Percentiles rank a stretch among this genome's conserved stretches.
phyloP scores from a whole-genome alignment of 2,888 invertebrate species.

The Lasioglossum marginatum region DNA sequence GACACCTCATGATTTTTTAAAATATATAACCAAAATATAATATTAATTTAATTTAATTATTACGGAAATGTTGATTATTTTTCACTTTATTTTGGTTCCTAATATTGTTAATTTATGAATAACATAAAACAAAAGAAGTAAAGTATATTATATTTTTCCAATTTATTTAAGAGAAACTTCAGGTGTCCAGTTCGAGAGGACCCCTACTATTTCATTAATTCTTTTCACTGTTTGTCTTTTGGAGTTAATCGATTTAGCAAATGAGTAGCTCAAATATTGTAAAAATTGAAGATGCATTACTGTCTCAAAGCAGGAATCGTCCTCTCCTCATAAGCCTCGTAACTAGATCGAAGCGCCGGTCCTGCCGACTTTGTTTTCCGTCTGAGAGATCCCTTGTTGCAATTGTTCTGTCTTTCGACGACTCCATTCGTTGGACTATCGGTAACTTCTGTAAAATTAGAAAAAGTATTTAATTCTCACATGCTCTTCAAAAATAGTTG shows the following conservation, averaged over 20 bases:
- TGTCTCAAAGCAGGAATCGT: slow-evolving; percentile 93
- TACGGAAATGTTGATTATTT: too few species aligned
- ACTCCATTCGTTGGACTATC: slow-evolving; percentile 86
- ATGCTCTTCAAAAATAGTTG: neutral
- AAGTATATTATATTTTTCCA: too few species aligned
- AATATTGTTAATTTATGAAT: too few species aligned
- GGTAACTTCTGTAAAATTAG: slow-evolving; percentile 74
- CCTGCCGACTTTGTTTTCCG: slow-evolving; percentile 85
- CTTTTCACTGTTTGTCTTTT: too few species aligned
- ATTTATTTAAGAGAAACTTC: too few species aligned
- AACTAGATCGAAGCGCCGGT: slow-evolving; percentile 86
- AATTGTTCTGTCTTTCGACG: slow-evolving; percentile 77
- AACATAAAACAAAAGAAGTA: too few species aligned
- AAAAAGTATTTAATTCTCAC: neutral
- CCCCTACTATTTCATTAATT: too few species aligned
- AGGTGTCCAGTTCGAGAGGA: too few species aligned
- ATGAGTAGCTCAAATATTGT: neutral
- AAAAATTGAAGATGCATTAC: slow-evolving; percentile 85
- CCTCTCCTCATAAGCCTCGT: slow-evolving; percentile 95
- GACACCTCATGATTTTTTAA: too few species aligned
- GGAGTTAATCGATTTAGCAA: neutral
- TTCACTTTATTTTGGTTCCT: too few species aligned
- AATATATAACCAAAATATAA: too few species aligned
- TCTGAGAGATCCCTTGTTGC: slow-evolving; percentile 86
- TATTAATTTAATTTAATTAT: too few species aligned